Base-by-base conservation (phyloP, 2,888 invertebrate species). In the Papilio gigon region DNA sequence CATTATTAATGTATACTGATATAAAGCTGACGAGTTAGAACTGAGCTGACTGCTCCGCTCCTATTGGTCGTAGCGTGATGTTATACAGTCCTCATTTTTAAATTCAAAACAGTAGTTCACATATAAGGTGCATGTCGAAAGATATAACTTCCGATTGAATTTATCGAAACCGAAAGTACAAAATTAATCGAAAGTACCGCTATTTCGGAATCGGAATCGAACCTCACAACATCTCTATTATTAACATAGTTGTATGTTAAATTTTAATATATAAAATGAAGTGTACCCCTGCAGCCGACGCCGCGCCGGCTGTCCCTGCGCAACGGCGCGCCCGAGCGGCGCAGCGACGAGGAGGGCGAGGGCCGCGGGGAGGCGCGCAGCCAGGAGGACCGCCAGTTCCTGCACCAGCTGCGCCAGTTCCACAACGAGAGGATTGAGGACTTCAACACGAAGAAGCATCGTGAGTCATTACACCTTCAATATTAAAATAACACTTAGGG, bases 291-390 rank as follows among this genome's bases (percentile, higher is more conserved):
- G 47, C 63, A 33, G 0, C 79, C 84, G 80, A 82, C 84, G 0
- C 87, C 87, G 0, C 85, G 91, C 0, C 84, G 92, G 0, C 80
- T 89, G 0, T 88, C 92, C 4, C 86, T 91, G 42, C 86, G 90
- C 44, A 88, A 89, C 77, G 87, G 89, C 40, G 80, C 77, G 0
- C 61, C 40, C 12, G 84, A 84, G 59, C 81, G 81, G 70, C 77
- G 75, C 17, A 83, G 84, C 63, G 84, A 81, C 4, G 85, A 84
- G 3, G 81, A 83, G 2, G 83, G 84, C 67, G 61, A 71, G 71
- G 76, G 79, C n/a, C 78, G 80, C 20, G 37, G 67, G 60, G 72
- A 67, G 47, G 66, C 33, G 22, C 65, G 68, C 42, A 68, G 60
- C 27, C 71, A 71, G 1, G 88, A 88, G 35, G 90, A 90, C 73